These are phyloP conservation scores for Rhyacophila evoluta DNA, from an alignment of 2,888 invertebrate species.

Conservation along the genomic window DNA sequence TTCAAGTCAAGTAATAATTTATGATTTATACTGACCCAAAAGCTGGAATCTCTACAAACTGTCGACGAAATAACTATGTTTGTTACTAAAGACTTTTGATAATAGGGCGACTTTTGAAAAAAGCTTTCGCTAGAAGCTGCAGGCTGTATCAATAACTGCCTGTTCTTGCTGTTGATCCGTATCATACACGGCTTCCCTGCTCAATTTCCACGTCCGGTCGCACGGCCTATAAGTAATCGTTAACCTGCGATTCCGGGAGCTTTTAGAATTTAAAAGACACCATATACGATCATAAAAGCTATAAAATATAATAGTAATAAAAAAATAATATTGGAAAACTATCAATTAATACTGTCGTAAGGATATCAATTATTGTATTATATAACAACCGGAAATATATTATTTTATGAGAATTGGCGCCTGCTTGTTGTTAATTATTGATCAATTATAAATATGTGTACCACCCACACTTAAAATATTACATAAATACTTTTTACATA, in stretches of 20 bases:
- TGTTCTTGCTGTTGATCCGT: constrained; percentile 14
- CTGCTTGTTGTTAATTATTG: too few relatives aligned
- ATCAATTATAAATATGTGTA: too few relatives aligned
- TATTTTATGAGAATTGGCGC: too few relatives aligned
- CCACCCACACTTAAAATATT: too few relatives aligned
- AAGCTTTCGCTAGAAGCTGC: background rate
- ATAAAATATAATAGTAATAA: too few relatives aligned
- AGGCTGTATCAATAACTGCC: constrained; percentile 16
- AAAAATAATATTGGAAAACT: too few relatives aligned
- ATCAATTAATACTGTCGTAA: too few relatives aligned
- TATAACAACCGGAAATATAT: too few relatives aligned
- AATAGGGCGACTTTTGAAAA: background rate
- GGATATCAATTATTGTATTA: too few relatives aligned
- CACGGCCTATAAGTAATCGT: constrained; percentile 4
- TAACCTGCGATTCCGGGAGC: background rate
- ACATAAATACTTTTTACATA: too few relatives aligned
- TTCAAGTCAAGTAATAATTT: background rate
- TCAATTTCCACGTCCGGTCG: background rate
- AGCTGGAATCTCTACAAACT: background rate
- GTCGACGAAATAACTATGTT: background rate
- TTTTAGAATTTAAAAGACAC: background rate
- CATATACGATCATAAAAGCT: too few relatives aligned
- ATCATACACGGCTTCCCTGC: constrained; percentile 1
- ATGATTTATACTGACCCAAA: background rate
- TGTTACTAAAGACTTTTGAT: background rate